phyloP scores from a whole-genome alignment of 1,140 invertebrate species.

The Aphidius ervi region DNA sequence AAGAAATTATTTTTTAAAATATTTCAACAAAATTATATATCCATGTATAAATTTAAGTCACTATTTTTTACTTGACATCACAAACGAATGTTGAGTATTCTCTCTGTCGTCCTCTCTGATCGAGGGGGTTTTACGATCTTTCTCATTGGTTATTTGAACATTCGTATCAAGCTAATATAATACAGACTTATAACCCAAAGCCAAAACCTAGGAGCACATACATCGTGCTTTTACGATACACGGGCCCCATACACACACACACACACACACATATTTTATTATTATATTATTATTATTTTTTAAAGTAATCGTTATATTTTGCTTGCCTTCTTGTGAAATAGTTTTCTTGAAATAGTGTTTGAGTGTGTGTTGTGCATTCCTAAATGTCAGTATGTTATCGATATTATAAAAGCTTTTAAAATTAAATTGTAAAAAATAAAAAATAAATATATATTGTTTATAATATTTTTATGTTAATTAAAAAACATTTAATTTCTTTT shows the following conservation, averaged over 20 bases:
- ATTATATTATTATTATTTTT: conserved; percentile 29
- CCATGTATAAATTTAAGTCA: conserved; percentile 46
- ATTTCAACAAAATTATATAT: conserved; percentile 27
- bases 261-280: conserved; percentile 17
- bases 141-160: conserved; percentile 40
- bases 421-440: no score
- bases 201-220: conserved; percentile 45
- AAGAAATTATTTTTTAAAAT: not conserved
- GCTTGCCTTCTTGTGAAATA: conserved; percentile 44
- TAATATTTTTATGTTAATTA: no score
- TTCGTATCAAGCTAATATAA: conserved; percentile 51
- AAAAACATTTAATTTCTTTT: no score
- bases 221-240: conserved; percentile 47
- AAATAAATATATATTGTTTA: no score
- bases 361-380: not conserved
- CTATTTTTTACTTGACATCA: conserved; percentile 48
- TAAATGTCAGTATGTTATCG: no score
- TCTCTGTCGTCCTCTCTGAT: conserved; percentile 17
- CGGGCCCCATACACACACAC: conserved; percentile 25
- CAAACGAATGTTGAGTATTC: conserved; percentile 48
- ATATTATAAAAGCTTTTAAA: no score
- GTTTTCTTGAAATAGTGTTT: conserved; percentile 23
- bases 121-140: conserved; percentile 45
- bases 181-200: conserved; percentile 52
- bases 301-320: conserved; percentile 51